phyloP scores from a whole-genome alignment of 2,888 invertebrate species.

The Girardia tigrina region DNA sequence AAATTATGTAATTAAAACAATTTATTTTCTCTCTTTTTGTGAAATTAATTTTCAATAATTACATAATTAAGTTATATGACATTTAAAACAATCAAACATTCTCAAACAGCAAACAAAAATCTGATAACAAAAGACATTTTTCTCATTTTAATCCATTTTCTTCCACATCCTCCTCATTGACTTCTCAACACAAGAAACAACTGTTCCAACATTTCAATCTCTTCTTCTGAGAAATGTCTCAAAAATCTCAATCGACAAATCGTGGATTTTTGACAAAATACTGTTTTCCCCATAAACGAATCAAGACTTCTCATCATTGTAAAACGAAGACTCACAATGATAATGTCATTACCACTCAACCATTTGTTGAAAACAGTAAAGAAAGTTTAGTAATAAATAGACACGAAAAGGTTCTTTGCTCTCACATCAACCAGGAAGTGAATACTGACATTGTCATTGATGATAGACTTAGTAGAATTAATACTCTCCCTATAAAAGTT shows the following conservation, averaged over 20 bases:
- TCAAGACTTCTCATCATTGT: neutral
- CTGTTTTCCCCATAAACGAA: slow-evolving; percentile 16
- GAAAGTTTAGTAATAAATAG: neutral
- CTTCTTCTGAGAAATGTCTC: neutral
- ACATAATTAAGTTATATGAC: neutral
- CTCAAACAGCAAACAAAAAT: neutral
- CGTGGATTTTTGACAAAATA: slow-evolving; percentile 5
- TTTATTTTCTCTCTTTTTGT: neutral
- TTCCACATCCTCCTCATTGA: too few relatives aligned
- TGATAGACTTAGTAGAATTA: neutral
- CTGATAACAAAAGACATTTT: neutral
- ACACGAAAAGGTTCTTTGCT: neutral
- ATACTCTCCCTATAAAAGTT: neutral
- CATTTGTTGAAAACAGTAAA: neutral
- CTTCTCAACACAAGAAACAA: too few relatives aligned
- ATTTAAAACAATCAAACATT: too few relatives aligned
- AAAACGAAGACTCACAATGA: neutral
- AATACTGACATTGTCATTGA: neutral
- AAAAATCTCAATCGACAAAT: neutral
- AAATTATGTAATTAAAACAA: neutral
- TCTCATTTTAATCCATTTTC: neutral
- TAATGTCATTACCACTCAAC: neutral
- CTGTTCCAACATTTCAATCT: neutral
- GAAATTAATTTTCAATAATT: neutral
- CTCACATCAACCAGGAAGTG: neutral